phyloP scores from a whole-genome alignment of 2,113 vertebrate genomes.

The Rostratula benghalensis region DNA sequence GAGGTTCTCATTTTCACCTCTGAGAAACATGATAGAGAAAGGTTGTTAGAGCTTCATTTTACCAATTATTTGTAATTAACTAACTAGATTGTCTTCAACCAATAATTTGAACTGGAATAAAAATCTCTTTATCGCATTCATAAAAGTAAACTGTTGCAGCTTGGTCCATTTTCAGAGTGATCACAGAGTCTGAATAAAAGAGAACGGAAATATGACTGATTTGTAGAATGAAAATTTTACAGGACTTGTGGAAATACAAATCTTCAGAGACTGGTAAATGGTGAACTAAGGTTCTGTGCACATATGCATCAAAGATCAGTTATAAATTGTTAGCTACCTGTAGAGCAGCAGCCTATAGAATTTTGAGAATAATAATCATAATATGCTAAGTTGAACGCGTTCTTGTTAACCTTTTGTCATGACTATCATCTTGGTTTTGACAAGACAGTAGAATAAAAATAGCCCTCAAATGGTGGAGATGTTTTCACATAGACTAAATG shows the following conservation, averaged over 20 bases:
- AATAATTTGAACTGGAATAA: neutral
- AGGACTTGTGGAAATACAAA: neutral
- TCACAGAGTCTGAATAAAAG: neutral
- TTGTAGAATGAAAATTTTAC: neutral
- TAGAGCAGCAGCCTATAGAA: neutral
- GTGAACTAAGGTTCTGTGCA: neutral
- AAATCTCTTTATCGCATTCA: neutral
- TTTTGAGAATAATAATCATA: neutral
- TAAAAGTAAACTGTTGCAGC: neutral
- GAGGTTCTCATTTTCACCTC: neutral
- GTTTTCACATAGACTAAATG: neutral
- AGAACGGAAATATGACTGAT: neutral
- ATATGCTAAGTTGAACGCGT: neutral
- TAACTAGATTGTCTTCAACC: neutral
- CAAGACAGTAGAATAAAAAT: neutral
- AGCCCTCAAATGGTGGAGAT: neutral
- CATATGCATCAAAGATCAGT: rapidly evolving
- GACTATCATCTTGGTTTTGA: neutral
- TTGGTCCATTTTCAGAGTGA: neutral
- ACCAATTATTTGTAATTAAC: neutral
- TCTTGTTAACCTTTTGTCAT: neutral
- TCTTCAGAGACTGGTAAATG: neutral
- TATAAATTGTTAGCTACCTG: neutral
- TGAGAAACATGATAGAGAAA: neutral
- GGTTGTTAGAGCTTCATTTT: neutral